Evolutionary conservation across 1,140 invertebrate species (phyloP), one percentile per base, ranked within the genome.

Genomic region (Drosophila setifemur): DNA sequence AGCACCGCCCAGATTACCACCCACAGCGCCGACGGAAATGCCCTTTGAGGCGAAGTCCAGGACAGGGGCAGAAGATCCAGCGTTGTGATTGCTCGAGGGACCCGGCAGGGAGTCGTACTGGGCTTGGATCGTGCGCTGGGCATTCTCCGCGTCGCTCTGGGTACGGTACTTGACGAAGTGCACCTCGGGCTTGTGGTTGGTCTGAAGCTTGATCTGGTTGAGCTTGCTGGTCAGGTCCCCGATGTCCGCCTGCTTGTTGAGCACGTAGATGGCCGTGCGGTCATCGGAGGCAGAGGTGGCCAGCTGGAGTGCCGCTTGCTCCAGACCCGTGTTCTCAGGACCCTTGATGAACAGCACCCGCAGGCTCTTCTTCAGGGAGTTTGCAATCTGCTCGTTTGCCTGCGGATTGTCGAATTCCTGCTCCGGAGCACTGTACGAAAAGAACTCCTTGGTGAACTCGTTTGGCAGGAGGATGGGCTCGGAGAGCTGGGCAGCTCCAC

Each of bases 321-420:
- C 92, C 33, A 88, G 44, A 3, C 71, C 85, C 0, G 93, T 93
- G 14, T 86, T 86, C 47, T 88, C 85, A 14, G 95, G 95, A 18
- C 95, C 95, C 92, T 96, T 96, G 90, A 96, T 96, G 93, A 96
- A 96, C 81, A 97, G 95, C 73, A 96, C 96, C 87, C 95, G 95
- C 91, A 96, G 95, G 90, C 96, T 95, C 74, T 95, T 95, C 89
- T 95, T 94, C 63, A 94, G 90, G 1, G 93, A 91, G 7, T 67
- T 76, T 7, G 58, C 45, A 29, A 79, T 70, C 37, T 76, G 61
- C 5, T 79, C 81, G 29, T 70, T 55, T 23, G 55, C 31, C 1
- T 49, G 58, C 0, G 40, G 40, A 43, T 81, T 81, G 23, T 87
- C 68, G 33, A 75, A 88, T 42, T 87, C 88, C 54, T 79, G 69